Percentiles rank a stretch among this genome's conserved stretches.
These are phyloP conservation scores for Aporrectodea caliginosa DNA, from an alignment of 1,140 invertebrate genomes.

Conservation along the genomic window DNA sequence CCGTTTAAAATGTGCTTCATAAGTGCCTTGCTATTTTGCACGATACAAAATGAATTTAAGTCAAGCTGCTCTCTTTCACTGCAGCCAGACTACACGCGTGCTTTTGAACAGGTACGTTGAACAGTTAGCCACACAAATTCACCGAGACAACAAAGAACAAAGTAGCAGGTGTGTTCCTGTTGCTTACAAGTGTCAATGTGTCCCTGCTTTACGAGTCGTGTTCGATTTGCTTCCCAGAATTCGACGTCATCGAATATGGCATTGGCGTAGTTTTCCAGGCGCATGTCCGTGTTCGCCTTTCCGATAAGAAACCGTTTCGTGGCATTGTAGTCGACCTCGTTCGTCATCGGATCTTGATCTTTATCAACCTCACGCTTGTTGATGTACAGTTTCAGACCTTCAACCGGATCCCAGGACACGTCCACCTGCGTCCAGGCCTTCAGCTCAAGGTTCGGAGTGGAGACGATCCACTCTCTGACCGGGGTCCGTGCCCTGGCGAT, in stretches of 20 bases:
- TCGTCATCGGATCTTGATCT: conserved; percentile 31
- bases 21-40: not conserved
- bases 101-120: not conserved
- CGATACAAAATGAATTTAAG: not conserved
- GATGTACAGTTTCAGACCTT: conserved; percentile 45
- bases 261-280: conserved; percentile 41
- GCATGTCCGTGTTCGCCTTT: conserved; percentile 39
- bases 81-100: not conserved
- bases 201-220: conserved; percentile 34
- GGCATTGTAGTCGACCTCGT: conserved; percentile 36
- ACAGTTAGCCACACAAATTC: not conserved
- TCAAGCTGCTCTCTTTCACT: not conserved
- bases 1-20: too few relatives aligned
- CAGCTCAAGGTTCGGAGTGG: conserved; percentile 37
- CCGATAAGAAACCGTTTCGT: conserved; percentile 41
- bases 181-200: conserved; percentile 22
- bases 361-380: conserved; percentile 40
- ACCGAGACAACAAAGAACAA: not conserved
- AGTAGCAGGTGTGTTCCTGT: not conserved
- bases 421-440: conserved; percentile 42
- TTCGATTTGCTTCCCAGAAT: conserved; percentile 44
- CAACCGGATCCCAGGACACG: conserved; percentile 42
- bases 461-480: conserved; percentile 44
- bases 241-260: conserved; percentile 45
- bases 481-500: conserved; percentile 42